Conservation (phyloP, 2,113 vertebrate species). For the Turnix velox region DNA sequence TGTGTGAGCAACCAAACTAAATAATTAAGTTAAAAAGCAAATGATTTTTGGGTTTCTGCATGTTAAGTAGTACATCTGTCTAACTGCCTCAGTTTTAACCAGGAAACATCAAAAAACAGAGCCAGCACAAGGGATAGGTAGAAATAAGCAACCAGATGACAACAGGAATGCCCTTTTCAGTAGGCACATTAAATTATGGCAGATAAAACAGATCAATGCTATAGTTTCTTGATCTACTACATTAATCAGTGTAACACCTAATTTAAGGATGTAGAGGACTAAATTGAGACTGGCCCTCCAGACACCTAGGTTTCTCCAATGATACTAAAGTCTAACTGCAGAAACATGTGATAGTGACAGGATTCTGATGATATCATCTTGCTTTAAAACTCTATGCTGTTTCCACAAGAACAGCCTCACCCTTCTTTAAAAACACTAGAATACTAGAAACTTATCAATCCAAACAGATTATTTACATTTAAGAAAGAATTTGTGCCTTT, state of each 20-base stretch:
- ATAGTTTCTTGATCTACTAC: neutral
- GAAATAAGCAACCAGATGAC: neutral
- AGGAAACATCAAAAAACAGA: neutral
- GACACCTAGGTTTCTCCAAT: neutral
- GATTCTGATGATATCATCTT: neutral
- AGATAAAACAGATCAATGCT: slow-evolving; percentile 2
- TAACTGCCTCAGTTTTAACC: neutral
- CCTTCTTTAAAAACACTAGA: neutral
- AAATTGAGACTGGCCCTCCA: neutral
- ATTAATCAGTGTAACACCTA: neutral
- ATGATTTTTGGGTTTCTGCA: neutral
- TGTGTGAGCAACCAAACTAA: neutral
- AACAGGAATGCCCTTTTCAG: neutral
- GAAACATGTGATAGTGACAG: neutral
- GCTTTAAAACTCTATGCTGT: neutral
- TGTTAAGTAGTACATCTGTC: neutral
- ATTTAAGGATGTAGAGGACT: neutral
- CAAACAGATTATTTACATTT: neutral
- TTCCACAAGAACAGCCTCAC: neutral
- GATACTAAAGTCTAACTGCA: neutral
- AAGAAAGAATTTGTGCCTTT: neutral
- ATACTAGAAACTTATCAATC: neutral
- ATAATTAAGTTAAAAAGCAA: neutral
- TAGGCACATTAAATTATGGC: neutral
- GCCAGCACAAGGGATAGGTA: neutral